Evolutionary conservation across 2,888 invertebrate species (phyloP).

Genomic region (Ceratothoa steindachneri): DNA sequence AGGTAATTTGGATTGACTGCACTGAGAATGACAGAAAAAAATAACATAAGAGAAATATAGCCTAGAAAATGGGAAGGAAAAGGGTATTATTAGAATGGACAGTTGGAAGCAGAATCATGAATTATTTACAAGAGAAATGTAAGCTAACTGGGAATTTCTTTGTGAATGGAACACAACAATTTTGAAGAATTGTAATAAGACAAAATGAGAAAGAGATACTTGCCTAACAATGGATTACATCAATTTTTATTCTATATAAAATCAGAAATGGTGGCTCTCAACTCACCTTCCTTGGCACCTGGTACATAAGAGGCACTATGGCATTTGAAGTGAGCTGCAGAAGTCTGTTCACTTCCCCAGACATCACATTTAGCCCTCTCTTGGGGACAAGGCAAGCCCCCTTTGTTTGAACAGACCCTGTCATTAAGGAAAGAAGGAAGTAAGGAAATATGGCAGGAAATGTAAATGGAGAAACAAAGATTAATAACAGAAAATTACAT

Average conservation of each 20-base stretch:
- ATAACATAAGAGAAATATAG: background rate
- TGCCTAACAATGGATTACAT: too few species aligned
- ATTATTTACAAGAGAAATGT: too few species aligned
- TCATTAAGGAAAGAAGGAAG: background rate
- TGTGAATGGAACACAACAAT: too few species aligned
- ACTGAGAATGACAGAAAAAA: background rate
- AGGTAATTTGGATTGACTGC: background rate
- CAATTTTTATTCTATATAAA: too few species aligned
- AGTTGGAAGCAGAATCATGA: too few species aligned
- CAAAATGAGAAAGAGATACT: too few species aligned
- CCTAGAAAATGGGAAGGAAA: background rate
- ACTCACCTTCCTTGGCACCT: conserved; percentile 81
- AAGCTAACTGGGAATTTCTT: too few species aligned
- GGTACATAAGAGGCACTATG: conserved; percentile 89
- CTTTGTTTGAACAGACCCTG: conserved; percentile 67
- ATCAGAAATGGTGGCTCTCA: too few species aligned
- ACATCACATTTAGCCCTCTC: conserved; percentile 89
- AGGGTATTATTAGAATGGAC: too few species aligned
- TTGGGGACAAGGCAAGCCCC: conserved; percentile 90
- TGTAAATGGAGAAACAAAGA: background rate
- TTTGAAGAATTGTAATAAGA: too few species aligned
- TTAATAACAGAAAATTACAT: background rate
- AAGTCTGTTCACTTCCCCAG: conserved; percentile 89
- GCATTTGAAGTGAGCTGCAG: conserved; percentile 78
- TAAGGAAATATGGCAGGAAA: background rate